These are phyloP conservation scores for Diadema setosum DNA, from an alignment of 35 echinoderm and acorn worm species.

Conservation along the genomic window DNA sequence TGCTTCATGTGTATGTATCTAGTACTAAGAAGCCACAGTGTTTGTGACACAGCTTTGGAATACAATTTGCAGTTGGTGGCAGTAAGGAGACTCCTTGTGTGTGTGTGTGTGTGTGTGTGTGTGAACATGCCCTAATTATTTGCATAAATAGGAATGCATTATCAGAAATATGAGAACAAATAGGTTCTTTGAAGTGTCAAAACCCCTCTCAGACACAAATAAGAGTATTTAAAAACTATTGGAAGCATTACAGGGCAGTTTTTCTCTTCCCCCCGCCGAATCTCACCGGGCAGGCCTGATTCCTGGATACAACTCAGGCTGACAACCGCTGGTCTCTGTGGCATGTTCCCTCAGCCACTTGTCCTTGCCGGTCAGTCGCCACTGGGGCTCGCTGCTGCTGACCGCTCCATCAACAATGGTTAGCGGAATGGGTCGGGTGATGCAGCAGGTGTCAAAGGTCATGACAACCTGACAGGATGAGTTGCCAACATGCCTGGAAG, in stretches of 20 bases:
- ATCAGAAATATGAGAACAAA: neutral
- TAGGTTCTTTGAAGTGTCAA: neutral
- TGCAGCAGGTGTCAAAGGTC: conserved; percentile 50
- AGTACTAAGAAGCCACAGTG: too few species aligned
- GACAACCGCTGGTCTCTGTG: neutral
- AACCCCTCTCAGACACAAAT: neutral
- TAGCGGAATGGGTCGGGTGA: conserved; percentile 31
- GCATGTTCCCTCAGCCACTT: neutral
- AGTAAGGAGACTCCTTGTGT: too few species aligned
- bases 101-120: neutral
- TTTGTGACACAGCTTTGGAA: too few species aligned
- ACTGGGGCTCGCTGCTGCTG: neutral
- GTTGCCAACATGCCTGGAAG: conserved; percentile 34
- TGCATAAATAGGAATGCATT: neutral
- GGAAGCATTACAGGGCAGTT: too few species aligned
- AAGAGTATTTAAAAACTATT: neutral
- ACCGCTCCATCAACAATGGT: neutral
- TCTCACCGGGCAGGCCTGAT: conserved; percentile 34
- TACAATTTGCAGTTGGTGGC: too few species aligned
- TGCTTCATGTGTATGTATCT: too few species aligned
- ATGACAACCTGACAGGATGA: conserved; percentile 33
- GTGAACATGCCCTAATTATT: neutral
- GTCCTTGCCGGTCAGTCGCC: neutral
- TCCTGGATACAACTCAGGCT: conserved; percentile 10
- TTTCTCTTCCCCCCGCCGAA: too few species aligned